Conservation (phyloP, 2,888 invertebrate species). For the Galeruca laticollis region DNA sequence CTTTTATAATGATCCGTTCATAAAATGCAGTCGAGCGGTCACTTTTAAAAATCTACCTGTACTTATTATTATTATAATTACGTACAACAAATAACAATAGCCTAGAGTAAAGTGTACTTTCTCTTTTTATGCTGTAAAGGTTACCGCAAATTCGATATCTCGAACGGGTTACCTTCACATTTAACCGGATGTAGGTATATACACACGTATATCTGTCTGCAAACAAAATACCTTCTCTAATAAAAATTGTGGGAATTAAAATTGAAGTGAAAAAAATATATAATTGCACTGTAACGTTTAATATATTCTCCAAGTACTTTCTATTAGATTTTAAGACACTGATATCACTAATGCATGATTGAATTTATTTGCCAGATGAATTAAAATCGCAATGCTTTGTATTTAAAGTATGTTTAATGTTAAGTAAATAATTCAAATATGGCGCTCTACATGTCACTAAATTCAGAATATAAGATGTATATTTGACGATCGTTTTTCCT, state of each 20-base stretch:
- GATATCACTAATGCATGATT: too few species aligned
- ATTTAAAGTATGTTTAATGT: too few species aligned
- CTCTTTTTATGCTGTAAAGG: constrained; percentile 40
- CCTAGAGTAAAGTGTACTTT: constrained; percentile 37
- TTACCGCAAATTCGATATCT: constrained; percentile 37
- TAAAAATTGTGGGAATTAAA: constrained; percentile 13
- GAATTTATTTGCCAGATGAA: too few species aligned
- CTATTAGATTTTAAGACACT: too few species aligned
- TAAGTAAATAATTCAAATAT: too few species aligned
- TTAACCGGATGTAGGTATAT: constrained; percentile 22
- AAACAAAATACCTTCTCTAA: constrained; percentile 20
- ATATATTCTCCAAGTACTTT: too few species aligned
- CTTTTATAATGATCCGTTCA: constrained; percentile 15
- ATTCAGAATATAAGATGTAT: too few species aligned
- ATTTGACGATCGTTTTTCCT: too few species aligned
- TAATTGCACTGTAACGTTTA: too few species aligned
- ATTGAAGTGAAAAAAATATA: background rate
- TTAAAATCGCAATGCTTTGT: too few species aligned
- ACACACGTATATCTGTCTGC: constrained; percentile 16
- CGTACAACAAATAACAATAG: constrained; percentile 41
- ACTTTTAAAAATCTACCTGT: constrained; percentile 29
- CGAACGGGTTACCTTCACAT: constrained; percentile 41
- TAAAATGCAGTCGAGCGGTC: constrained; percentile 13
- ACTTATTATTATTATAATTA: constrained; percentile 28
- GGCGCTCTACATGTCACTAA: too few species aligned